Percentiles rank a stretch among this genome's conserved stretches.
These are phyloP conservation scores for Noctua comes DNA, from an alignment of 2,888 invertebrate genomes.

Conservation along the genomic window DNA sequence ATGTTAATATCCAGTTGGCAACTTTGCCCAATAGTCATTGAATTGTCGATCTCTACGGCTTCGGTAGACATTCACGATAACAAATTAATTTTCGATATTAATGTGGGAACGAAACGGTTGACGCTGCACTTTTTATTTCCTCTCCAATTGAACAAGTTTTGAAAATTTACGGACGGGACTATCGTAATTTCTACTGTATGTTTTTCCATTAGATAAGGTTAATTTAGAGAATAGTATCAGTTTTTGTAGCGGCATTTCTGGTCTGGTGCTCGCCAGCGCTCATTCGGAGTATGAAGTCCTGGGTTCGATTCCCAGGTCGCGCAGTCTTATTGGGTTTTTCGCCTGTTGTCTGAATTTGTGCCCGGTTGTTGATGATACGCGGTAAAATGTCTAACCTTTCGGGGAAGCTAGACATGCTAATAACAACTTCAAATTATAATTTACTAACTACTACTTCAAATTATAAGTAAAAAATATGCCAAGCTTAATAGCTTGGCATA, in stretches of 20 bases:
- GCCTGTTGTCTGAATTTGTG: not conserved
- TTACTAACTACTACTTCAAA: no score
- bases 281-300: not conserved
- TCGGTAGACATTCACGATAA: slow-evolving; percentile 61
- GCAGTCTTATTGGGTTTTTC: not conserved
- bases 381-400: not conserved
- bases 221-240: not conserved
- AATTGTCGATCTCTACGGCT: slow-evolving; percentile 70
- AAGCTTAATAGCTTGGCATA: not conserved
- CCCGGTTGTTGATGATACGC: not conserved
- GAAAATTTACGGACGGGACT: slow-evolving; percentile 1
- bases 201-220: not conserved
- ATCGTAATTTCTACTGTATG: not conserved
- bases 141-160: slow-evolving; percentile 18
- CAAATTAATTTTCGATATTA: slow-evolving; percentile 71
- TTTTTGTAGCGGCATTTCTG: not conserved
- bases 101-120: slow-evolving; percentile 40
- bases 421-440: not conserved
- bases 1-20: slow-evolving; percentile 85
- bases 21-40: slow-evolving; percentile 83
- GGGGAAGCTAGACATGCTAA: not conserved
- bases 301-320: not conserved
- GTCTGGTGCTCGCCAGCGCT: not conserved
- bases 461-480: no score
- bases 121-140: slow-evolving; percentile 32